phyloP scores from a whole-genome alignment of 2,113 vertebrate species.

The Aspidoscelis tigris region DNA sequence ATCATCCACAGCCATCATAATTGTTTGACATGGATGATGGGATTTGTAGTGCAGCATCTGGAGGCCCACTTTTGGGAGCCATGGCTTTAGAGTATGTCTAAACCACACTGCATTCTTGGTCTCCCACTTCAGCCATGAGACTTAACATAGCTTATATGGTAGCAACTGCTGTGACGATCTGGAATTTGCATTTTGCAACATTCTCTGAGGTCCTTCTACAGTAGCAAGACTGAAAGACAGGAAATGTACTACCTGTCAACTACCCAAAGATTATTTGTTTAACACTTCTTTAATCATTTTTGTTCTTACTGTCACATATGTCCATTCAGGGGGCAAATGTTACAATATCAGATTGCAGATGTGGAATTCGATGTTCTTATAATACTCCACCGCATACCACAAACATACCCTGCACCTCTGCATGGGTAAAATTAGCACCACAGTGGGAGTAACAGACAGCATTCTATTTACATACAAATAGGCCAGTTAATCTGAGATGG shows the following conservation, averaged over 20 bases:
- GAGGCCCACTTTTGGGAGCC: too few relatives aligned
- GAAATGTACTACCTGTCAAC: neutral
- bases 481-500: too few relatives aligned
- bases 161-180: too few relatives aligned
- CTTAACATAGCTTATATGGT: too few relatives aligned
- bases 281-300: neutral
- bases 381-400: neutral
- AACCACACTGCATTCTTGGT: too few relatives aligned
- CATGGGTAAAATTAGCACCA: neutral
- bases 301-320: neutral
- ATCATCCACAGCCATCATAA: too few relatives aligned
- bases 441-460: neutral
- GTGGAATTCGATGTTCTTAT: neutral
- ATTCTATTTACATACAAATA: neutral
- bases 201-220: neutral
- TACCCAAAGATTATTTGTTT: neutral
- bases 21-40: too few relatives aligned
- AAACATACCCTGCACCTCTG: neutral
- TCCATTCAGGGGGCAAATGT: neutral
- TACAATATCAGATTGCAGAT: neutral
- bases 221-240: neutral
- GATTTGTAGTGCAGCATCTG: too few relatives aligned
- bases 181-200: too few relatives aligned
- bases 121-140: too few relatives aligned
- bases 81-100: too few relatives aligned